phyloP scores from a whole-genome alignment of 2,797 vertebrate genomes.

The Rhabdomys pumilio region DNA sequence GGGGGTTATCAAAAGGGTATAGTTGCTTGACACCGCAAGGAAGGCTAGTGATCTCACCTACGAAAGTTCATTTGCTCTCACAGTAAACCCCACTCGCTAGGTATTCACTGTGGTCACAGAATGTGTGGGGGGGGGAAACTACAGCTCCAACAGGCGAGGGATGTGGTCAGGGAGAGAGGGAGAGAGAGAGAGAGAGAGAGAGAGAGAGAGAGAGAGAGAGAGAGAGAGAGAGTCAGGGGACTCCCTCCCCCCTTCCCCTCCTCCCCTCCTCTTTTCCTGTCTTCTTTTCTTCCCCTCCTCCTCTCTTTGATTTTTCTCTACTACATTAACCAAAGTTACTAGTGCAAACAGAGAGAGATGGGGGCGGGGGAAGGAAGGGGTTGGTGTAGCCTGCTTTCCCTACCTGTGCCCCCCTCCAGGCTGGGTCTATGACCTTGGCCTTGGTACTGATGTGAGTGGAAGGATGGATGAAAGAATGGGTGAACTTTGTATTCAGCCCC shows the following conservation, averaged over 20 bases:
- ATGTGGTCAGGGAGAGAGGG: not conserved
- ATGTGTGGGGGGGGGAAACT: not conserved
- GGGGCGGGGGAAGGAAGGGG: rapidly evolving
- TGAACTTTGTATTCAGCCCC: rapidly evolving
- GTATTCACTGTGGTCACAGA: not conserved
- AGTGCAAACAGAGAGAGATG: not conserved
- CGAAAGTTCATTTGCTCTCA: not conserved
- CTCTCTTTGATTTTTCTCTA: not conserved
- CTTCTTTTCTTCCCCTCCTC: too few relatives aligned
- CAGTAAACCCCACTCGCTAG: not conserved
- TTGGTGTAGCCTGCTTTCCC: too few relatives aligned
- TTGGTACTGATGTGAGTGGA: rapidly evolving
- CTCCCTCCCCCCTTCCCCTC: not conserved
- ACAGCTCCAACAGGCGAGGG: not conserved
- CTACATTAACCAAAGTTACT: too few relatives aligned
- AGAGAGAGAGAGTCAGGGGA: not conserved
- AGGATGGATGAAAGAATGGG: rapidly evolving
- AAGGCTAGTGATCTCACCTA: not conserved
- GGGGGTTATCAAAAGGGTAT: rapidly evolving
- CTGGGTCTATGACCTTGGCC: rapidly evolving
- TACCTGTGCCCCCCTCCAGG: not conserved
- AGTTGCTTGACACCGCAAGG: not conserved
- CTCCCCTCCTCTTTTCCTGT: too few relatives aligned
- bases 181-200: too few relatives aligned
- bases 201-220: too few relatives aligned